phyloP scores from a whole-genome alignment of 2,888 invertebrate species.

The Buathra laborator region DNA sequence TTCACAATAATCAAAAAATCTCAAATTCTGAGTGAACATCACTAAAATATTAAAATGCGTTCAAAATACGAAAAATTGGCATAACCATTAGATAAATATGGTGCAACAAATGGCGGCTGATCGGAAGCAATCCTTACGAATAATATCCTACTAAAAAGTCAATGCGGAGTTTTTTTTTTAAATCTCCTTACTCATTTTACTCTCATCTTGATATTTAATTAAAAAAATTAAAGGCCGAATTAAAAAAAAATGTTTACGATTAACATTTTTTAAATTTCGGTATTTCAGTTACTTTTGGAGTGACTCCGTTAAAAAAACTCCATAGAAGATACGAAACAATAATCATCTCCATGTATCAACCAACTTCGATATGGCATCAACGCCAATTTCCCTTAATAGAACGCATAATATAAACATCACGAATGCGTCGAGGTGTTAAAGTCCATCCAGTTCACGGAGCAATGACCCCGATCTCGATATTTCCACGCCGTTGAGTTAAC shows the following conservation, averaged over 20 bases:
- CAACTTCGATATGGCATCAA: background rate
- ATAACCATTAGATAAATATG: no score
- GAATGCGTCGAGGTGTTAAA: background rate
- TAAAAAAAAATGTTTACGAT: no score
- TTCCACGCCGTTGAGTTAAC: constrained; percentile 50
- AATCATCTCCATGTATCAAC: background rate
- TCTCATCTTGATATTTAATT: background rate
- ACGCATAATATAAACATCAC: background rate
- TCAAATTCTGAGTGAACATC: background rate
- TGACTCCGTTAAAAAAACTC: no score
- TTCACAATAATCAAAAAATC: background rate
- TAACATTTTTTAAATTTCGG: no score
- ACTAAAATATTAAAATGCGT: no score
- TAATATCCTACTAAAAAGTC: background rate
- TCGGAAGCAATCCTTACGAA: background rate
- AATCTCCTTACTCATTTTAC: background rate
- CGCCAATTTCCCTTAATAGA: background rate
- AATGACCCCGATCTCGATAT: constrained; percentile 46
- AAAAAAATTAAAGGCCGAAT: no score
- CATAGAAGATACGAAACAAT: no score
- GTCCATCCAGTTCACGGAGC: background rate
- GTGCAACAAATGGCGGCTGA: no score
- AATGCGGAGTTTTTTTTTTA: background rate
- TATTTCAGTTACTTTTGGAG: no score
- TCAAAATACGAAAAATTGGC: no score